These are phyloP conservation scores for Halocynthia roretzi DNA, from an alignment of 23 tunicate genomes.

Conservation along the genomic window DNA sequence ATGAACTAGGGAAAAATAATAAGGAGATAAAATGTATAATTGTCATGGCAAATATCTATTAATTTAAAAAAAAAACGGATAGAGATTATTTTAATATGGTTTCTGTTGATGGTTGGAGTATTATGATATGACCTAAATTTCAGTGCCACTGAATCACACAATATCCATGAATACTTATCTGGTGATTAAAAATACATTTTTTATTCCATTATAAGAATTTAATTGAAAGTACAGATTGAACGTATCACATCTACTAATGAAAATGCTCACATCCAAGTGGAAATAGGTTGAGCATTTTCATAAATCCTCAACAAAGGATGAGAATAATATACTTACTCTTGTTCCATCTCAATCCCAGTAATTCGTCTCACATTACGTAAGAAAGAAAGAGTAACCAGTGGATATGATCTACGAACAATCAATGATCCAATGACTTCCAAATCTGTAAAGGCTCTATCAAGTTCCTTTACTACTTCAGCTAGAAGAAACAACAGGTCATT, in stretches of 20 bases:
- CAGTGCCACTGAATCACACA: too few species aligned
- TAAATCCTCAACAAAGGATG: neutral
- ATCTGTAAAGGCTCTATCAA: conserved; percentile 42
- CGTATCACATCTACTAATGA: neutral
- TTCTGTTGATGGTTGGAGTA: too few species aligned
- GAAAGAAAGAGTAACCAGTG: conserved; percentile 51
- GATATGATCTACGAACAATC: conserved; percentile 34
- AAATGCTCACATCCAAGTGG: neutral
- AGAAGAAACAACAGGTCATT: neutral
- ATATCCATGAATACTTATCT: too few species aligned
- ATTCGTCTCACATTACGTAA: conserved; percentile 43
- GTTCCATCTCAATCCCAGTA: conserved; percentile 31
- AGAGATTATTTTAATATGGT: too few species aligned
- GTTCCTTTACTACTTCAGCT: conserved; percentile 36
- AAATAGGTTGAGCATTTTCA: neutral
- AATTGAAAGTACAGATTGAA: neutral
- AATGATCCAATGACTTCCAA: conserved; percentile 54
- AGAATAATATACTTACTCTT: neutral
- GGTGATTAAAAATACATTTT: neutral
- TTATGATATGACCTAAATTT: too few species aligned
- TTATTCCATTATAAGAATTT: neutral
- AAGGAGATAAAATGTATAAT: too few species aligned
- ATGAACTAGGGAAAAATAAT: too few species aligned
- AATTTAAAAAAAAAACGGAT: too few species aligned
- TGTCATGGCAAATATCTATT: too few species aligned